These are phyloP conservation scores for Camptogramma bilineatum DNA, from an alignment of 2,888 invertebrate genomes.

Conservation along the genomic window DNA sequence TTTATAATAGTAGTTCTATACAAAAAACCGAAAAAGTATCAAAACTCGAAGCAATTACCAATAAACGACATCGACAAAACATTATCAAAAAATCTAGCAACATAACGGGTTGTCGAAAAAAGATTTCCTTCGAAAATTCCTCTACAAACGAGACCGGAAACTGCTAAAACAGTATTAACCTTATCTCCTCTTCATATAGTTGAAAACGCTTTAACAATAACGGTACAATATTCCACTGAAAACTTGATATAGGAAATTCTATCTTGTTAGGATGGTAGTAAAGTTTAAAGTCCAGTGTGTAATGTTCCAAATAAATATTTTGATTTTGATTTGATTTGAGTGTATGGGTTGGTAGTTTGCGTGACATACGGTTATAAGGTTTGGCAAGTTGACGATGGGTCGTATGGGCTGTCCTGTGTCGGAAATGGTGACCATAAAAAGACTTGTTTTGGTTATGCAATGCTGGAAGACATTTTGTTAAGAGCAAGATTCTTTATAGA, in stretches of 20 bases:
- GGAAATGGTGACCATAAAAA: conserved; percentile 20
- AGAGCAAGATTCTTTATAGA: neutral
- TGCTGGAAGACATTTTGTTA: neutral
- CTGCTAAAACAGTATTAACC: conserved; percentile 5
- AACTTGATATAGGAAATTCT: conserved; percentile 3
- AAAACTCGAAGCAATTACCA: conserved; percentile 15
- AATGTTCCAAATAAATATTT: too few species aligned
- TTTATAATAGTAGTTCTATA: neutral
- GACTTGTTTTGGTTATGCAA: neutral
- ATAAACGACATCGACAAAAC: conserved; percentile 17
- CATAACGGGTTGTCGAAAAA: conserved; percentile 15
- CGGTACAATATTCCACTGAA: neutral
- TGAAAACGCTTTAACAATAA: neutral
- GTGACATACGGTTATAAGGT: conserved; percentile 36
- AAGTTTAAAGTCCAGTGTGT: conserved; percentile 5
- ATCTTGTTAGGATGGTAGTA: neutral
- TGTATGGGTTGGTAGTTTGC: conserved; percentile 7
- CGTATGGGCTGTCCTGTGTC: conserved; percentile 17
- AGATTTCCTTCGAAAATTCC: conserved; percentile 19
- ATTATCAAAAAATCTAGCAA: conserved; percentile 22
- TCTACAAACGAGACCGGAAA: neutral
- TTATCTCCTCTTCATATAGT: neutral
- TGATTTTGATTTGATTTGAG: too few species aligned
- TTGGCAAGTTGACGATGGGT: conserved; percentile 35
- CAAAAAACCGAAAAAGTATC: conserved; percentile 11